Conservation (phyloP, 2,888 invertebrate species). For the Pseudolycoriella hygida region DNA sequence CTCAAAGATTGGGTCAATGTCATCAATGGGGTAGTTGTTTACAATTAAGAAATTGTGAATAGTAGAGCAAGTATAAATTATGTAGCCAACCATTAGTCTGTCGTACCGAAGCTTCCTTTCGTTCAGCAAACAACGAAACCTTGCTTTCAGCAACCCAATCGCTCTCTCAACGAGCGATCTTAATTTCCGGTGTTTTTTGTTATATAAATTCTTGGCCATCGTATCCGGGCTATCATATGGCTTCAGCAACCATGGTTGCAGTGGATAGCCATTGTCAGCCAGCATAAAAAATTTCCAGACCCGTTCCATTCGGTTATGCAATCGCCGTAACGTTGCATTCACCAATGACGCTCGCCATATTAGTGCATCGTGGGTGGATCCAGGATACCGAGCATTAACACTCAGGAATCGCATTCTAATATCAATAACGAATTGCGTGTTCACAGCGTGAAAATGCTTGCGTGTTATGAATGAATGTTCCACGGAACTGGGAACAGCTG, state of each 20-base stretch:
- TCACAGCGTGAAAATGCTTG: conserved; percentile 2
- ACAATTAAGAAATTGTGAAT: neutral
- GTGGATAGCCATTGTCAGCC: neutral
- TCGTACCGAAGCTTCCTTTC: neutral
- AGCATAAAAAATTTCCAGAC: neutral
- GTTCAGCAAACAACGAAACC: neutral
- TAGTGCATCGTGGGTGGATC: conserved; percentile 3
- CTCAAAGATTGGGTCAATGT: no score
- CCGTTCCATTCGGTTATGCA: neutral
- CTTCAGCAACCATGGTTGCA: neutral
- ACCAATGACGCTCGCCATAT: neutral
- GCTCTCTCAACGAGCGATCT: neutral
- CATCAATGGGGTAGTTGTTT: neutral
- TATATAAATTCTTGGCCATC: neutral
- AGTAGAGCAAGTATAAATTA: neutral
- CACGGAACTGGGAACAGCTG: neutral
- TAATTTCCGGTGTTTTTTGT: neutral
- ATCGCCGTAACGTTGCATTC: neutral
- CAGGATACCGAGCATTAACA: conserved; percentile 1
- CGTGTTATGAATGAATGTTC: conserved; percentile 1
- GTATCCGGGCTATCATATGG: neutral
- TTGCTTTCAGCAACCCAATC: neutral
- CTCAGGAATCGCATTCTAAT: neutral
- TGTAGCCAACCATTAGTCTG: neutral
- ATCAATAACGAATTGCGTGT: neutral